Evolutionary conservation across 2,797 vertebrate genomes (phyloP), one percentile per base, ranked within the genome.

Genomic region (Hipposideros larvatus): DNA sequence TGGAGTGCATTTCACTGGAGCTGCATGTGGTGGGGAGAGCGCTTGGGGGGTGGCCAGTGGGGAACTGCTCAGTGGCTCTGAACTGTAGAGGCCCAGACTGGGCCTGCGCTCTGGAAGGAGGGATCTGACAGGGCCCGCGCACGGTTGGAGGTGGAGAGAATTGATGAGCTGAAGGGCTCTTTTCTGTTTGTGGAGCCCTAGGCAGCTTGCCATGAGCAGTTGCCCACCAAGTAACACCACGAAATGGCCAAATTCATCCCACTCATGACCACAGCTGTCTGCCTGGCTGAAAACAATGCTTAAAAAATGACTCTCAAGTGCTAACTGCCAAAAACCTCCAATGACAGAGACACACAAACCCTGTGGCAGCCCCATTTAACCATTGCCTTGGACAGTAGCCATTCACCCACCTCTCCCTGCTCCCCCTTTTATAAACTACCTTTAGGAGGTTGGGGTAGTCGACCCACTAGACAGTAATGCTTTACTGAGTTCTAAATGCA

Each of bases 21-120:
- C 57, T 26, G 37, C 18, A 31, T 3, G 43, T 65, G 10, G 1
- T 28, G n/a, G 22, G 31, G 7, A 18, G 9, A 31, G 37, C 7
- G 31, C 51, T 28, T 41, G 68, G 22, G 43, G 28, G 31, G 28
- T 15, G 37, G 41, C 15, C 48, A 22, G 59, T 70, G 15, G 1
- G 79, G 34, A 82, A 16, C 66, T 34, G 51, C 55, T 48, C 5
- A 0, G 59, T n/a, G 41, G 46, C 13, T 31, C 55, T 10, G 5
- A 59, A 21, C 14, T 0, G 0, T 0, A 31, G 53, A 65, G 78
- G n/a, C 37, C 43, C 6, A 2, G 73, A 37, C 28, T 2, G 11
- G 65, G 57, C 37, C 68, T 53, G 43, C 11, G 11, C 77, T 48
- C 28, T 6, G 18, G 41, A 16, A 79, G 24, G 48, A 65, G n/a